phyloP scores from a whole-genome alignment of 2,888 invertebrate species.

The Pseudococcus longispinus region DNA sequence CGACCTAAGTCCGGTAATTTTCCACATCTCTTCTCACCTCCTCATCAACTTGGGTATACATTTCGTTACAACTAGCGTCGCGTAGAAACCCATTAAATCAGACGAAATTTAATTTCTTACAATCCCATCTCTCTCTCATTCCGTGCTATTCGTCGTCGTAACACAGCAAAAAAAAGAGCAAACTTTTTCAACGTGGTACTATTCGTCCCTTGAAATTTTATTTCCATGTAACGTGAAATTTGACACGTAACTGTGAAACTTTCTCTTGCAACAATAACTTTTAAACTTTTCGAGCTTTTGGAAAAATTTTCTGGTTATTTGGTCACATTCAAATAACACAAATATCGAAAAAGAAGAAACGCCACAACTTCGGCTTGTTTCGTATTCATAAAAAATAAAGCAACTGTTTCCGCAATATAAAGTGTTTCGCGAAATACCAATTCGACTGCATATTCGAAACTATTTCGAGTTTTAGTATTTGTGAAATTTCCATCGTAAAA shows the following conservation, averaged over 20 bases:
- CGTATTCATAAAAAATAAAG: background rate
- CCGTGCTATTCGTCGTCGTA: background rate
- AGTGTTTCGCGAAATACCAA: background rate
- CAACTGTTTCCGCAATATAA: background rate
- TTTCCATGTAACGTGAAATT: constrained; percentile 8
- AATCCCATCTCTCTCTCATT: background rate
- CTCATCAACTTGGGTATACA: background rate
- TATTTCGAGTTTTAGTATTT: background rate
- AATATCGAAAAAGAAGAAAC: constrained; percentile 27
- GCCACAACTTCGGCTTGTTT: background rate
- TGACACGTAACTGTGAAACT: constrained; percentile 11
- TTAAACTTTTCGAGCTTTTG: constrained; percentile 15
- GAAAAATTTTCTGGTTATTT: constrained; percentile 39
- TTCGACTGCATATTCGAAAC: background rate
- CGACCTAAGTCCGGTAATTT: background rate
- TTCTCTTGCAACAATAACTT: constrained; percentile 30
- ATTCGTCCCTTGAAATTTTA: constrained; percentile 6
- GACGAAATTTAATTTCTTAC: constrained; percentile 22
- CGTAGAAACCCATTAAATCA: background rate
- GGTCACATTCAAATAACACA: constrained; percentile 29
- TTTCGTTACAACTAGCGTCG: background rate
- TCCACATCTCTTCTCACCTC: background rate
- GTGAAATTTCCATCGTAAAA: background rate
- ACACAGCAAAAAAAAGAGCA: background rate
- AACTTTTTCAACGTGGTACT: background rate